These are phyloP conservation scores for Chironomus tepperi DNA, from an alignment of 1,140 invertebrate species.

Conservation along the genomic window DNA sequence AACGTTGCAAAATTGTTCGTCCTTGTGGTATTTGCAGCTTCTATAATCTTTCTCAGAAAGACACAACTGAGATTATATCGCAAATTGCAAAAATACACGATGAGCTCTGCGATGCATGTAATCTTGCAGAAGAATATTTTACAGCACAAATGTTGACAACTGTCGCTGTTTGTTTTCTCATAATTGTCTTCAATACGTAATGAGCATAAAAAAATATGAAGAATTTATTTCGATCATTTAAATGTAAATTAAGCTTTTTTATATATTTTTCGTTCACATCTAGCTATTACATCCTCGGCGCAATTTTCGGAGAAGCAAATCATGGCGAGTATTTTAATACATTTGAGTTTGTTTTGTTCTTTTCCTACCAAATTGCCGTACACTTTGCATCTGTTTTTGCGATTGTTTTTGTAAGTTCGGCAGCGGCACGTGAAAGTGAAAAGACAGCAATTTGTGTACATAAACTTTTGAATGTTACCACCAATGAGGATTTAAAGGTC, in stretches of 20 bases:
- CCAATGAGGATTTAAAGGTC: constrained; percentile 33
- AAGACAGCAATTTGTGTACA: constrained; percentile 38
- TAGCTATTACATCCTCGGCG: constrained; percentile 37
- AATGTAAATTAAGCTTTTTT: background rate
- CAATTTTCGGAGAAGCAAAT: constrained; percentile 36
- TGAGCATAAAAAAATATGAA: background rate
- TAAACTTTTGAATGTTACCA: constrained; percentile 35
- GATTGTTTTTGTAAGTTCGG: constrained; percentile 38
- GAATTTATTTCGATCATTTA: background rate
- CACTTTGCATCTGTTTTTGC: constrained; percentile 38
- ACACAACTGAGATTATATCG: constrained; percentile 28
- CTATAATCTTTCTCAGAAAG: background rate
- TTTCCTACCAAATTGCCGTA: constrained; percentile 38
- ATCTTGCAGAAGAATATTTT: constrained; percentile 39
- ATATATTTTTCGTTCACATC: background rate
- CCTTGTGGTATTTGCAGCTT: constrained; percentile 19
- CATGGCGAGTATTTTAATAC: constrained; percentile 38
- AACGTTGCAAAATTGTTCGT: background rate
- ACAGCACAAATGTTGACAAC: constrained; percentile 38
- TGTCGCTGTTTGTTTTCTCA: constrained; percentile 38
- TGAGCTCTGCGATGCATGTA: constrained; percentile 37
- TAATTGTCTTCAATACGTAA: constrained; percentile 37
- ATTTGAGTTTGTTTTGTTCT: constrained; percentile 37
- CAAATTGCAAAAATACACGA: constrained; percentile 38
- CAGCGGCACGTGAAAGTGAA: constrained; percentile 37